Percentiles rank a stretch among this genome's conserved stretches.
These are phyloP conservation scores for Suillia variegata DNA, from an alignment of 2,888 invertebrate genomes.

Conservation along the genomic window DNA sequence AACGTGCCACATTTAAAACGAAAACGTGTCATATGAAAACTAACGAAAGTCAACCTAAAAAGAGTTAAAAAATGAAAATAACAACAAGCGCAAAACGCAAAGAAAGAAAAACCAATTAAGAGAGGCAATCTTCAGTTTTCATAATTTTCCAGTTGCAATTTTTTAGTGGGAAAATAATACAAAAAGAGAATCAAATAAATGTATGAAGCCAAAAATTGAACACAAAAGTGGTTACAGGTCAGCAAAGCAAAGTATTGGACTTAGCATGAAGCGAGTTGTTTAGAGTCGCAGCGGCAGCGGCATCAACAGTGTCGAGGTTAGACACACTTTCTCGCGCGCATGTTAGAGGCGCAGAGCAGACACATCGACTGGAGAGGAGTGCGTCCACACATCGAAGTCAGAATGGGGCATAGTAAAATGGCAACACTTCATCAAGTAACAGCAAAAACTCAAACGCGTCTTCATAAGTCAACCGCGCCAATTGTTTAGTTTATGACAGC, in stretches of 20 bases:
- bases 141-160: neutral
- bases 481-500: neutral
- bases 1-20: no score
- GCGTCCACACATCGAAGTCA: neutral
- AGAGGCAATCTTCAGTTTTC: no score
- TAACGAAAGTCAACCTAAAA: no score
- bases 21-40: no score
- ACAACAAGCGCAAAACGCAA: no score
- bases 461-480: neutral
- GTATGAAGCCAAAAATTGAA: no score
- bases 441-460: no score
- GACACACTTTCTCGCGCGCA: neutral
- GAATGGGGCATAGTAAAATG: neutral
- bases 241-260: neutral
- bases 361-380: neutral
- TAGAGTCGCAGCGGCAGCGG: neutral
- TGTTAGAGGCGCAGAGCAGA: no score
- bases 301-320: neutral
- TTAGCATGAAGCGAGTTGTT: neutral
- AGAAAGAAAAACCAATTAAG: neutral
- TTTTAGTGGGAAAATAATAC: no score
- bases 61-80: no score
- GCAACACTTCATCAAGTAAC: neutral
- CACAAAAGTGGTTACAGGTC: constrained; percentile 1
- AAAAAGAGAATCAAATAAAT: no score